A percentile compares a stretch with the other conserved stretches of the same genome.
phyloP scores from a whole-genome alignment of 2,797 vertebrate species.

The Neosilurus mollespiculum region DNA sequence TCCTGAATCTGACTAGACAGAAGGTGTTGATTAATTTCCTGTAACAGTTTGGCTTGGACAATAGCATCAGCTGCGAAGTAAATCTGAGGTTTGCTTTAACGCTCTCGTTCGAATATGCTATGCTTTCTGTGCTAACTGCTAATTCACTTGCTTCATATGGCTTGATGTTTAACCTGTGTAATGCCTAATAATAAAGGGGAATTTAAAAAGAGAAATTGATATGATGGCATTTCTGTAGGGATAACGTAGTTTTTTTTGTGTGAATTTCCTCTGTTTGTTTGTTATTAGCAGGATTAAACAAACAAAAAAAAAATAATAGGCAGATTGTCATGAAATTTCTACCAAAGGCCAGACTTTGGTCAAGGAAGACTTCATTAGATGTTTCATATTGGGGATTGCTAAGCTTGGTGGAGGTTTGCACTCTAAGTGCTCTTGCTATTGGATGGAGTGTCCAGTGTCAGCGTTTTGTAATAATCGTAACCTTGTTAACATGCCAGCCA shows the following conservation, averaged over 20 bases:
- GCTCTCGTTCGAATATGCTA: not conserved
- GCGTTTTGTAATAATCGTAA: not conserved
- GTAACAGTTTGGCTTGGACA: not conserved
- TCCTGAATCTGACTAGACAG: not conserved
- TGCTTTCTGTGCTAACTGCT: not conserved
- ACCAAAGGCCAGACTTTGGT: no score
- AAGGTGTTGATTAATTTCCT: not conserved
- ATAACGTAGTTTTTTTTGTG: not conserved
- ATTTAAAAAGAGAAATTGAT: not conserved
- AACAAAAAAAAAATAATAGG: no score
- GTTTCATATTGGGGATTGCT: no score
- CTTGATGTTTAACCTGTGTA: not conserved
- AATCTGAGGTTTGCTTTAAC: not conserved
- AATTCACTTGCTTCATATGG: not conserved
- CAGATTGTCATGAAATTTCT: no score
- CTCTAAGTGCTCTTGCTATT: no score
- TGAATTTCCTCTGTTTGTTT: no score
- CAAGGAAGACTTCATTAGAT: no score
- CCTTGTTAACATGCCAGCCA: not conserved
- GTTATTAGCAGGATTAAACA: no score
- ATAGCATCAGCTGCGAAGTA: not conserved
- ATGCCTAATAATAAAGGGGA: not conserved
- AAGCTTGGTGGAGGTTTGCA: no score
- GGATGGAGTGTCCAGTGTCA: constrained; percentile 4
- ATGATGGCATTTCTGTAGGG: not conserved